Evolutionary conservation across 1,140 invertebrate genomes (phyloP), one percentile per base, ranked within the genome.

Genomic region (Drosophila nasuta): DNA sequence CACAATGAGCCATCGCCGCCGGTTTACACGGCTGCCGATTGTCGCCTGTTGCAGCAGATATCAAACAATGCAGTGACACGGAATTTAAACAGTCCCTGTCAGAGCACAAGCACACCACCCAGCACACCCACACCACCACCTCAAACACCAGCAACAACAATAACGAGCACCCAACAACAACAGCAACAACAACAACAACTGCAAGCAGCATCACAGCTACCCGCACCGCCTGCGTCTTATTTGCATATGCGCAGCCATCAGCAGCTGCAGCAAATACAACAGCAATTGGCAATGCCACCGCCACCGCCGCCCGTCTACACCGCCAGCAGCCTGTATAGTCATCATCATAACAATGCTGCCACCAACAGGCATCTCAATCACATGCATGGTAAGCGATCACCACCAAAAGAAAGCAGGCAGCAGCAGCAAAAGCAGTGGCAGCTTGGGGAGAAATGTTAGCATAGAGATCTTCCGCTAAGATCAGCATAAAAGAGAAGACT

Each of bases 1-100:
- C 81, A 75, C 70, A 73, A 82, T 77, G 79, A 91, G 43, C 45
- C 70, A 30, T 66, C 81, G 33, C 83, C 83, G 38, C 91, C 91
- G 13, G 91, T 92, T 59, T 92, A 92, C 48, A 91, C 91, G 35
- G 91, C 91, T 5, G 91, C 91, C 46, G 91, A 92, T 75, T 91
- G 91, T 52, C 83, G 91, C 5, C 69, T 92, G 8, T 79, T 92
- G 30, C 91, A 92, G 54, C 91, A 91, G 52, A 92, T 92, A 38
- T 92, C 91, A 3, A 92, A 92, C 67, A 92, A 90, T 58, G 91
- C 91, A n/a, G 91, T 91, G 45, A 82, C 89, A 52, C 91, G 82
- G 54, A 92, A 82, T 65, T 57, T 90, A 51, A 89, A 75, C 62
- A 82, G 79, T 70, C 76, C 79, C 35, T 86, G 82, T 56, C 87